Conservation (phyloP, 2,888 invertebrate species). For the Empis stercorea region DNA sequence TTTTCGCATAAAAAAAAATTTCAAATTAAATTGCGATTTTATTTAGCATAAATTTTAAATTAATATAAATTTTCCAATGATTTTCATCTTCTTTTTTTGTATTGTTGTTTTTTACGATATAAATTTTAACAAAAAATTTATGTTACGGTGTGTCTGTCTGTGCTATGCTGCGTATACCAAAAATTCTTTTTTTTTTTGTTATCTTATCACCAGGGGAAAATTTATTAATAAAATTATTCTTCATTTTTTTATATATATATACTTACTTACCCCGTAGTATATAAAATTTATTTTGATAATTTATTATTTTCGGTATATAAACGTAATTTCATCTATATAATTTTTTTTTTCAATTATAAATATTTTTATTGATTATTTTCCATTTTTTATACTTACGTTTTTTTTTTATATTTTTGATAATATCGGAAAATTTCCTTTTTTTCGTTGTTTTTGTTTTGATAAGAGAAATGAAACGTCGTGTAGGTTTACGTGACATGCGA, state of each 20-base stretch:
- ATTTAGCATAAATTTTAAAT: slow-evolving; percentile 12
- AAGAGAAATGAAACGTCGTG: no score
- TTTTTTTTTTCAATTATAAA: background rate
- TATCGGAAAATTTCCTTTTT: no score
- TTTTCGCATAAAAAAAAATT: no score
- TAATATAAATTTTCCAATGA: slow-evolving; percentile 12
- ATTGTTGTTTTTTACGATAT: background rate
- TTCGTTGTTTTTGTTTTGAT: no score
- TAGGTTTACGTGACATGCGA: no score
- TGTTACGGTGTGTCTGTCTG: slow-evolving; percentile 2
- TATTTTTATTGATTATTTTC: no score
- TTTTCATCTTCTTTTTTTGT: slow-evolving; percentile 8
- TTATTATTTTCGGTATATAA: no score
- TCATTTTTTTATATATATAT: background rate
- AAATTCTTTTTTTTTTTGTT: slow-evolving; percentile 9
- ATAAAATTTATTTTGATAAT: no score
- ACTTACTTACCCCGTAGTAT: no score
- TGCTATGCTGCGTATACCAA: slow-evolving; percentile 2
- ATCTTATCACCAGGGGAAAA: slow-evolving; percentile 1
- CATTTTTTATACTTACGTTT: no score
- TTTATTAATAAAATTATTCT: background rate
- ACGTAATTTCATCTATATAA: no score
- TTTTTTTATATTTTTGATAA: no score
- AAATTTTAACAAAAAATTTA: slow-evolving; percentile 2
- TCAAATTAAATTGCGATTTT: slow-evolving; percentile 7